Conservation (phyloP, 2,888 invertebrate genomes). For the Smittia aterrima region DNA sequence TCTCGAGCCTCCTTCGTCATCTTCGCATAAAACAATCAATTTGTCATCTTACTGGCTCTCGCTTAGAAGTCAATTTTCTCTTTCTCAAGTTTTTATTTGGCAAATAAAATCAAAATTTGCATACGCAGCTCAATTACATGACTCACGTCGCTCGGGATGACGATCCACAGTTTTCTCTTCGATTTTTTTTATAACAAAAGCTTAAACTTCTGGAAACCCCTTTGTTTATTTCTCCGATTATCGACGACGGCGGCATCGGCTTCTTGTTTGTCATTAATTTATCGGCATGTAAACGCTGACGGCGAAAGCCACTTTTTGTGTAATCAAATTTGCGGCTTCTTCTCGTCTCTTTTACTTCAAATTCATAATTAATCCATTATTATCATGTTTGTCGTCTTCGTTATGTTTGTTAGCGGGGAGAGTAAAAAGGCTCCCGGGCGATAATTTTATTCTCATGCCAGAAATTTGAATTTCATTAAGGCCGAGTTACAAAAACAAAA, state of each 20-base stretch:
- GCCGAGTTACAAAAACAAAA: not conserved
- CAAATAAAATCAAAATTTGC: constrained; percentile 19
- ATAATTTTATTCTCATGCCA: too few relatives aligned
- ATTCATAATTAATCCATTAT: constrained; percentile 30
- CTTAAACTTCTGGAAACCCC: too few relatives aligned
- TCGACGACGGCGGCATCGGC: not conserved
- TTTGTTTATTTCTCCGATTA: not conserved
- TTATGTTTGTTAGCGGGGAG: not conserved
- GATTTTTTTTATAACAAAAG: too few relatives aligned
- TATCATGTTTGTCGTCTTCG: not conserved
- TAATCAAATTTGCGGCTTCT: not conserved
- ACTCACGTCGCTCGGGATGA: not conserved
- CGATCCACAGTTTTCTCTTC: too few relatives aligned
- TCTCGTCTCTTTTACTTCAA: not conserved
- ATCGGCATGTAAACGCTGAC: not conserved
- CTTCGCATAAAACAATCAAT: not conserved
- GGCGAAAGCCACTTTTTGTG: not conserved
- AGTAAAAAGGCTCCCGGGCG: too few relatives aligned
- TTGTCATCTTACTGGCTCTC: not conserved
- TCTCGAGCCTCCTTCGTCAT: too few relatives aligned
- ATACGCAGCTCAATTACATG: constrained; percentile 25
- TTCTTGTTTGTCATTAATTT: not conserved
- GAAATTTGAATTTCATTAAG: not conserved
- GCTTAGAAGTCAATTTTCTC: not conserved
- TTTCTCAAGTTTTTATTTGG: not conserved